These are phyloP conservation scores for Aphis gossypii DNA, from an alignment of 1,140 invertebrate genomes.

Conservation along the genomic window DNA sequence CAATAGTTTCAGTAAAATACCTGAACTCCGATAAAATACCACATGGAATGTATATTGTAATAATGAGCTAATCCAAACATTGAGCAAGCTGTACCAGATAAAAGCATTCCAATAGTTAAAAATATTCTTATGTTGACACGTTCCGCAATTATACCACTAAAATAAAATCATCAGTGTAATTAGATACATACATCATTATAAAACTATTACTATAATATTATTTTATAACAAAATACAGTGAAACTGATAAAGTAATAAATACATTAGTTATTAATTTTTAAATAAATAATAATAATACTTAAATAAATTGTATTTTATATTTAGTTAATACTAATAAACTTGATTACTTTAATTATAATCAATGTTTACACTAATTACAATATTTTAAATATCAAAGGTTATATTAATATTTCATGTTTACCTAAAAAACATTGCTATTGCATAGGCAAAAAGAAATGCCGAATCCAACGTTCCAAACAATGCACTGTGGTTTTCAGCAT, in stretches of 20 bases:
- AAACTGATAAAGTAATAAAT: neutral
- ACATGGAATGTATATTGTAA: constrained; percentile 82
- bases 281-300: neutral
- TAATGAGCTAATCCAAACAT: constrained; percentile 88
- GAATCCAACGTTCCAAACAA: constrained; percentile 89
- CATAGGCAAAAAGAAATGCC: constrained; percentile 92
- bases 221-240: neutral
- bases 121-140: constrained; percentile 90
- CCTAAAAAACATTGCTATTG: constrained; percentile 91
- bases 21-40: constrained; percentile 88
- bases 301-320: too few species aligned
- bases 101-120: constrained; percentile 86
- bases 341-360: neutral
- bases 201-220: neutral
- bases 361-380: neutral
- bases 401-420: neutral
- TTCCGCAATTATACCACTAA: constrained; percentile 89
- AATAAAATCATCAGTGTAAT: constrained; percentile 59
- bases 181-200: neutral
- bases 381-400: neutral
- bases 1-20: constrained; percentile 65
- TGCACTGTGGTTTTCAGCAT: constrained; percentile 78
- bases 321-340: neutral
- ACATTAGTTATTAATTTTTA: neutral
- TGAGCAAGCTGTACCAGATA: constrained; percentile 86